phyloP scores from a whole-genome alignment of 1,140 invertebrate species.

The Drosophila ambigua region DNA sequence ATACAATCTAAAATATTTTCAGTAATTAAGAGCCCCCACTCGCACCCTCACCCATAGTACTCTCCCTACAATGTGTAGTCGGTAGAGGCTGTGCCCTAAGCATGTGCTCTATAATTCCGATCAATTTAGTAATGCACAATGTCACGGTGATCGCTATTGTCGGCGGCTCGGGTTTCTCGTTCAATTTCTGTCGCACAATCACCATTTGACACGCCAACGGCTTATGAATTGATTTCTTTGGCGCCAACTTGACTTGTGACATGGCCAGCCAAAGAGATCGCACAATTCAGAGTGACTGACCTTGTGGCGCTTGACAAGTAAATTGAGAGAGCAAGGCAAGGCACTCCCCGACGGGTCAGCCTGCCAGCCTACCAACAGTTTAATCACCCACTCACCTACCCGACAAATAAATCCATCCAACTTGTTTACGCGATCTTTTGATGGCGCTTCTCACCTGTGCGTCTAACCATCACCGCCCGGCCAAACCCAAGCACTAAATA shows the following conservation, averaged over 20 bases:
- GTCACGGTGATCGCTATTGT: constrained; percentile 27
- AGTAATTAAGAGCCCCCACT: not conserved
- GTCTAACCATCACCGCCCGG: constrained; percentile 7
- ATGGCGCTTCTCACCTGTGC: constrained; percentile 14
- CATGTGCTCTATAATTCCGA: not conserved
- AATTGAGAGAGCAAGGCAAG: constrained; percentile 19
- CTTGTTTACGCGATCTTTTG: constrained; percentile 37
- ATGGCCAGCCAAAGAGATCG: constrained; percentile 35
- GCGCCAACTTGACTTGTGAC: constrained; percentile 57
- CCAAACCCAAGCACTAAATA: not conserved
- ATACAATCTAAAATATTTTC: not conserved
- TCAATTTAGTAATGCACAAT: constrained; percentile 7
- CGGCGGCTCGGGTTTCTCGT: constrained; percentile 1
- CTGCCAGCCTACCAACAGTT: constrained; percentile 7
- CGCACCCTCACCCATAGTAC: too few species aligned
- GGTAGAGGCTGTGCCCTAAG: too few species aligned
- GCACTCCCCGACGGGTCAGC: constrained; percentile 2
- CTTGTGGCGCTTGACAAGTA: constrained; percentile 51
- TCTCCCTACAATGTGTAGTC: too few species aligned
- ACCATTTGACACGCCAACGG: constrained; percentile 55
- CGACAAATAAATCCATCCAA: constrained; percentile 37
- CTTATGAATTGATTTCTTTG: constrained; percentile 33
- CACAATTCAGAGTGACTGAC: constrained; percentile 25
- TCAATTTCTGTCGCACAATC: constrained; percentile 53
- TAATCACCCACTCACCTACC: constrained; percentile 3